Conservation (phyloP, 2,888 invertebrate species). For the Leptopilina syphax region DNA sequence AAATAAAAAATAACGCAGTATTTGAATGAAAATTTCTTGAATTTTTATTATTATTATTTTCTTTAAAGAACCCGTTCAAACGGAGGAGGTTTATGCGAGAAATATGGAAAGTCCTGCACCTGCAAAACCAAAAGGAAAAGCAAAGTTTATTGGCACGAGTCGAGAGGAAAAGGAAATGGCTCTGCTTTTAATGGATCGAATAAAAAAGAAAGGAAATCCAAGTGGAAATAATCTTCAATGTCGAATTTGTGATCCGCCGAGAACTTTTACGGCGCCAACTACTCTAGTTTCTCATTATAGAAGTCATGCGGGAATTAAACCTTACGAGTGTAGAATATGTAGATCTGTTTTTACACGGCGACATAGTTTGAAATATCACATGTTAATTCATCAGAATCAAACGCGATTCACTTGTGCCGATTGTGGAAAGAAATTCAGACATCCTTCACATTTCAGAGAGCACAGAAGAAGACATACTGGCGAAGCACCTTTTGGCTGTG, state of each 20-base stretch:
- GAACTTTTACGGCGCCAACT: slow-evolving; percentile 80
- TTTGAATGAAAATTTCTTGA: neutral
- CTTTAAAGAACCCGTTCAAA: slow-evolving; percentile 47
- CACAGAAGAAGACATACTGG: slow-evolving; percentile 80
- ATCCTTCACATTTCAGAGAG: slow-evolving; percentile 81
- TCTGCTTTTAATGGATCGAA: slow-evolving; percentile 77
- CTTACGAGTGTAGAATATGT: slow-evolving; percentile 80
- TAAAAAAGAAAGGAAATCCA: slow-evolving; percentile 74
- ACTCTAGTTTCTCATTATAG: slow-evolving; percentile 81
- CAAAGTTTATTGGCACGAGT: slow-evolving; percentile 77
- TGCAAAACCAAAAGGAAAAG: slow-evolving; percentile 76
- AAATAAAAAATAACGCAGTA: too few relatives aligned
- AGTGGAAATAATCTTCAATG: slow-evolving; percentile 77
- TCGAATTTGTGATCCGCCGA: slow-evolving; percentile 79
- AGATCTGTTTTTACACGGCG: slow-evolving; percentile 80
- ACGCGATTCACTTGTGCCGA: slow-evolving; percentile 80
- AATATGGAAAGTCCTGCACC: slow-evolving; percentile 48
- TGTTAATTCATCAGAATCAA: slow-evolving; percentile 81
- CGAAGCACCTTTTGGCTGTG: slow-evolving; percentile 78
- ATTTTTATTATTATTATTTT: slow-evolving; percentile 14
- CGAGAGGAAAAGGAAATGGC: slow-evolving; percentile 78
- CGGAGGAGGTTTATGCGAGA: slow-evolving; percentile 44
- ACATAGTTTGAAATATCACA: slow-evolving; percentile 81
- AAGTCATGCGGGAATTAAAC: slow-evolving; percentile 81
- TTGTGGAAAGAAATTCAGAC: slow-evolving; percentile 80